phyloP scores from a whole-genome alignment of 1,140 invertebrate genomes.

The Drosophila mauritiana region DNA sequence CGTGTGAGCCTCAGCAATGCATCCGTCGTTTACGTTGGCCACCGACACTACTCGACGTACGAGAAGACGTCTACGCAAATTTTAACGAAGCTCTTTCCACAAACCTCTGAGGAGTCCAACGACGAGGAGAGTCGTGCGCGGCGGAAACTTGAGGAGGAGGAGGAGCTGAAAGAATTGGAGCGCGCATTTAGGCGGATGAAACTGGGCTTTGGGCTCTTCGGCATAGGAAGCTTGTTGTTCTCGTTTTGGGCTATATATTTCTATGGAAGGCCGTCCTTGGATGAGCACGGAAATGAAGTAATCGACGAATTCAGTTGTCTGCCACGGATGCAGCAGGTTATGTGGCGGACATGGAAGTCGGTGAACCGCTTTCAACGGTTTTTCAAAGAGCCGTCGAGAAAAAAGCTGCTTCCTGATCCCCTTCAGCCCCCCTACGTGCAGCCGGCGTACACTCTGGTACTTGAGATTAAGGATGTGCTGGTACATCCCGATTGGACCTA shows the following conservation, averaged over 20 bases:
- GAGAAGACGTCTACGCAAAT: slow-evolving; percentile 57
- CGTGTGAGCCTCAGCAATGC: neutral
- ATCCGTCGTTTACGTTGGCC: slow-evolving; percentile 18
- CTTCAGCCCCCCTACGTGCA: slow-evolving; percentile 96
- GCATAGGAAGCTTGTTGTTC: slow-evolving; percentile 85
- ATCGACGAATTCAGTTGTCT: slow-evolving; percentile 92
- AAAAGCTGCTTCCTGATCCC: slow-evolving; percentile 97
- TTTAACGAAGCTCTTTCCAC: slow-evolving; percentile 79
- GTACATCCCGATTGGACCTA: slow-evolving; percentile 99
- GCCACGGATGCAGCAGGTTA: slow-evolving; percentile 89
- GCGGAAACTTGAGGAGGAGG: slow-evolving; percentile 77
- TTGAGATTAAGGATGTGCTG: slow-evolving; percentile 98
- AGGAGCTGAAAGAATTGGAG: slow-evolving; percentile 85
- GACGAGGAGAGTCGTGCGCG: slow-evolving; percentile 61
- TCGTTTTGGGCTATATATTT: slow-evolving; percentile 87
- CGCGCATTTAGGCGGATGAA: slow-evolving; percentile 87
- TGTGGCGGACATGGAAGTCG: slow-evolving; percentile 90
- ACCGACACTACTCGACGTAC: slow-evolving; percentile 49
- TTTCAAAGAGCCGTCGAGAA: slow-evolving; percentile 96
- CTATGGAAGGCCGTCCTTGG: slow-evolving; percentile 89
- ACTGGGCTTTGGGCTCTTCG: slow-evolving; percentile 86
- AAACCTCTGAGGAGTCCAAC: slow-evolving; percentile 62
- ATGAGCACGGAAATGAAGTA: slow-evolving; percentile 90
- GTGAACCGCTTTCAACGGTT: slow-evolving; percentile 92
- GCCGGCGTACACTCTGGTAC: slow-evolving; percentile 97